These are phyloP conservation scores for Clarias platycephalus DNA, from an alignment of 2,797 vertebrate genomes.

Conservation along the genomic window DNA sequence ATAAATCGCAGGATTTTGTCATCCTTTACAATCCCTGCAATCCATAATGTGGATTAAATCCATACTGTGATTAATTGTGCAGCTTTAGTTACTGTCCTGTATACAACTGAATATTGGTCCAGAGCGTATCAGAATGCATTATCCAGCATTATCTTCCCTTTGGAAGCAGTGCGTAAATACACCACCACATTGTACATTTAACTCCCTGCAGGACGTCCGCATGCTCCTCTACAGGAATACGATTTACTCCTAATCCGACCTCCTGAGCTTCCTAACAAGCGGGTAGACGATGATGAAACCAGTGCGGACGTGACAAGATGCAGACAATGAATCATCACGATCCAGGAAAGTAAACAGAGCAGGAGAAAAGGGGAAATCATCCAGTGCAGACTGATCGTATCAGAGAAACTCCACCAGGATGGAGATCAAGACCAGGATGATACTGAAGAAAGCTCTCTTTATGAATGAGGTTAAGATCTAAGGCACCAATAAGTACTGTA, in stretches of 20 bases:
- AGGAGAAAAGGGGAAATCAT: background rate
- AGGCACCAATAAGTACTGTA: background rate
- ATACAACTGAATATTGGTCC: background rate
- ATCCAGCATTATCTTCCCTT: background rate
- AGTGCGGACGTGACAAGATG: background rate
- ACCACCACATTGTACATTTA: background rate
- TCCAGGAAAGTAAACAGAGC: background rate
- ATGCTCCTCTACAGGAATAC: background rate
- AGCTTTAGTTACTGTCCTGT: background rate
- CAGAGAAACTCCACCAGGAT: background rate
- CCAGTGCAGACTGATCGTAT: background rate
- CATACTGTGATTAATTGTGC: too few species aligned
- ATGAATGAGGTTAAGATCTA: background rate
- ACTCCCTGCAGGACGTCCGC: background rate
- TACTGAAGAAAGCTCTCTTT: background rate
- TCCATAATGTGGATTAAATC: too few species aligned
- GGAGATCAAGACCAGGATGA: background rate
- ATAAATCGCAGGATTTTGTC: too few species aligned
- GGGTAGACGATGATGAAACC: conserved; percentile 7
- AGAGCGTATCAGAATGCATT: background rate
- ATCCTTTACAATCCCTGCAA: too few species aligned
- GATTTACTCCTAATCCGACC: background rate
- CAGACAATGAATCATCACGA: conserved; percentile 3
- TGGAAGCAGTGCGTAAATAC: background rate
- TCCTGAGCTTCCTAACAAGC: conserved; percentile 4